Conservation (phyloP, 1,140 invertebrate species). For the Glossosoma conforme region DNA sequence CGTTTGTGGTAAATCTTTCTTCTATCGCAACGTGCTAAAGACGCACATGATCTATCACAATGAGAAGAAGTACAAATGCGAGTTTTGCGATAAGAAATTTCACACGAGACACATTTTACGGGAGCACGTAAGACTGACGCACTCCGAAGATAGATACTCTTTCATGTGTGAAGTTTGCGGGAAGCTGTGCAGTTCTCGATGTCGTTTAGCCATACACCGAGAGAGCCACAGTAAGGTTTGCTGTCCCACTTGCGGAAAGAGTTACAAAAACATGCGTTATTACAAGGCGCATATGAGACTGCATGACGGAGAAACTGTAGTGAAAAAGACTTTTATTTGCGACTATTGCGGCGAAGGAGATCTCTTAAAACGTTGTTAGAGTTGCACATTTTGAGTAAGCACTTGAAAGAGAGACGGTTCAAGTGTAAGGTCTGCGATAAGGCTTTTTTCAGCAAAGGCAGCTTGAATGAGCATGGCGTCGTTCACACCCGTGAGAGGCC, state of each 20-base stretch:
- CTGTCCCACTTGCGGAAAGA: conserved; percentile 42
- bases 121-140: conserved; percentile 23
- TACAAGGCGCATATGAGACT: conserved; percentile 40
- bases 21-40: conserved; percentile 20
- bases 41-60: conserved; percentile 28
- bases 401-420: conserved; percentile 45
- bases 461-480: conserved; percentile 43
- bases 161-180: conserved; percentile 28
- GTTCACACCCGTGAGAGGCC: conserved; percentile 45
- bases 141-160: conserved; percentile 22
- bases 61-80: conserved; percentile 22
- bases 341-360: conserved; percentile 43
- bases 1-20: conserved; percentile 25
- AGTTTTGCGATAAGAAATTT: conserved; percentile 24
- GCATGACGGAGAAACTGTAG: conserved; percentile 39
- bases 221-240: conserved; percentile 17
- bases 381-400: conserved; percentile 48
- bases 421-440: conserved; percentile 47
- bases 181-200: conserved; percentile 24
- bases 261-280: conserved; percentile 40
- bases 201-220: conserved; percentile 16
- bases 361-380: conserved; percentile 42
- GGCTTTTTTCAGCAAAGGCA: conserved; percentile 44
- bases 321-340: conserved; percentile 39
- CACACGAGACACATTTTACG: conserved; percentile 20